phyloP scores from a whole-genome alignment of 1,140 invertebrate species.

The Ceratosolen solmsi region DNA sequence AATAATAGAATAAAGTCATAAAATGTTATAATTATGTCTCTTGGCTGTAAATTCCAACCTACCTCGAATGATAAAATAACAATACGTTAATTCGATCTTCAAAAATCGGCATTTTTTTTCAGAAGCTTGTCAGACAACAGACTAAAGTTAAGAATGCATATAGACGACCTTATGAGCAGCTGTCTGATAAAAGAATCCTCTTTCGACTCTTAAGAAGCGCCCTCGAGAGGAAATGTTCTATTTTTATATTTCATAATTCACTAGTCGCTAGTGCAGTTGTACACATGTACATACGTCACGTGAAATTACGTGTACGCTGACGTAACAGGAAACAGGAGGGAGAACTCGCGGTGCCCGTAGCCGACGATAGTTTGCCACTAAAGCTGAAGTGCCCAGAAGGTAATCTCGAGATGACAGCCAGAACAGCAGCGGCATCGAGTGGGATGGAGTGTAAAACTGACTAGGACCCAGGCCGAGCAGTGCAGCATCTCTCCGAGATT shows the following conservation, averaged over 20 bases:
- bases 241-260: slow-evolving; percentile 22
- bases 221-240: background rate
- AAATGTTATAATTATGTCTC: too few relatives aligned
- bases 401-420: slow-evolving; percentile 48
- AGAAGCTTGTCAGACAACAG: too few relatives aligned
- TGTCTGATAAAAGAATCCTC: background rate
- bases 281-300: background rate
- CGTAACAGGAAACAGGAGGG: background rate
- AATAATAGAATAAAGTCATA: too few relatives aligned
- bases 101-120: too few relatives aligned
- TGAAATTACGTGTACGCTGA: background rate
- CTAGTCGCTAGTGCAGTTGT: background rate
- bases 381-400: slow-evolving; percentile 31
- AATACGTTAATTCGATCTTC: too few relatives aligned
- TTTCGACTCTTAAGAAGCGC: background rate
- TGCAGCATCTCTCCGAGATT: slow-evolving; percentile 39
- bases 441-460: slow-evolving; percentile 11
- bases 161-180: too few relatives aligned
- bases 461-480: background rate
- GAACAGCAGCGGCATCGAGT: background rate
- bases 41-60: too few relatives aligned
- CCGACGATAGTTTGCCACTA: slow-evolving; percentile 42
- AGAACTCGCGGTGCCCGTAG: background rate
- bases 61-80: too few relatives aligned
- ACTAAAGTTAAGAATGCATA: too few relatives aligned